Base-by-base conservation (phyloP, 2,888 invertebrate genomes). In the Rhopalosiphum nymphaeae region DNA sequence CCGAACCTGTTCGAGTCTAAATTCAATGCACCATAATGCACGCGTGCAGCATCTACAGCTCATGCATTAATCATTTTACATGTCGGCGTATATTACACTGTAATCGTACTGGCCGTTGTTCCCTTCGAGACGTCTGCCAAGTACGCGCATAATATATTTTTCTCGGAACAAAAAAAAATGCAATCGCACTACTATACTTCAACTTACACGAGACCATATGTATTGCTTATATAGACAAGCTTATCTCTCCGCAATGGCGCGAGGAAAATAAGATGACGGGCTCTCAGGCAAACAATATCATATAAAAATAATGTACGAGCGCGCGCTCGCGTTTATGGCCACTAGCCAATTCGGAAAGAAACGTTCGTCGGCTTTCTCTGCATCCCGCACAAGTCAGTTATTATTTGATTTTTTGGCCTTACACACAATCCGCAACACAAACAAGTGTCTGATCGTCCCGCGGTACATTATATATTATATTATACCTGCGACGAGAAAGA, bases 51-150 rank as follows among this genome's bases (percentile, higher is more conserved):
- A 29, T 89, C 56, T 49, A 36, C 36, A 36, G 44, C 92, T 61
- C 92, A 87, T 87, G 87, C 67, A 87, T 92, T 87, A 92, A 92
- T 92, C 92, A 87, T 92, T 67, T 87, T 67, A 49, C 87, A 49
- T 88, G 67, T 16, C 56, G 57, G 89, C n/a, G 49, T 67, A 49
- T 61, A 86, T 53, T 46, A 25, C 91, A 11, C 86, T n/a, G 92
- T 44, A 29, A 29, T 42, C 9, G 36, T 57, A 36, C 53, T 25
- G 56, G 61, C 46, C 21, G 49, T 92, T 67, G 78, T 78, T 91
- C 16, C 92, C 44, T n/a, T 57, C 57, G 46, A n/a, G 61, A 46
- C 92, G 42, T 92, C 92, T 88, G 92, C 92, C 88, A 88, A 78
- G 36, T 88, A 88, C 42, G 26, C 53, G 46, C 53, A 88, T 88